Evolutionary conservation across 64 coral and sea anemone species (phyloP).

Genomic region (Montipora sp.): DNA sequence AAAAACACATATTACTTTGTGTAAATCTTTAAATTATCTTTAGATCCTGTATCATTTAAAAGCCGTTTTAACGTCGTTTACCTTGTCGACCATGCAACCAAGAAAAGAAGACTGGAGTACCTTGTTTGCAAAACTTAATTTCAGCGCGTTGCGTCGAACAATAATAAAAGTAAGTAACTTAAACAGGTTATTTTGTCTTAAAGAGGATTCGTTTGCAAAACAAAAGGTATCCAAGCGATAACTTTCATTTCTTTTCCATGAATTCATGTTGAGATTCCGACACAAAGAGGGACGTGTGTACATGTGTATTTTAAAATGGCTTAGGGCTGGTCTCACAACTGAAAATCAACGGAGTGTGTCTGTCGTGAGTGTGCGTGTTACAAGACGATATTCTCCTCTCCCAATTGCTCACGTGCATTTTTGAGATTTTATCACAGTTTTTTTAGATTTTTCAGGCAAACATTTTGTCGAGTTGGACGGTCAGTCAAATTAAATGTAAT

Average conservation of each 20-base stretch:
- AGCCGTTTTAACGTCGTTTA: background rate
- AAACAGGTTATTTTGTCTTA: slow-evolving; percentile 52
- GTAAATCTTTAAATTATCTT: slow-evolving; percentile 16
- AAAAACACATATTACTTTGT: slow-evolving; percentile 15
- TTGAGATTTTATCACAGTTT: too few relatives aligned
- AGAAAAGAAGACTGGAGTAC: background rate
- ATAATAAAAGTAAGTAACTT: background rate
- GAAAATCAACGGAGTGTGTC: too few relatives aligned
- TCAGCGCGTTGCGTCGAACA: background rate
- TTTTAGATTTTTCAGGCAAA: too few relatives aligned
- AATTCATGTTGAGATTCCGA: slow-evolving; percentile 15
- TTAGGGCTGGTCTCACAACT: too few relatives aligned
- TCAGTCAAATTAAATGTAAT: too few relatives aligned
- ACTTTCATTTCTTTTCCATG: slow-evolving; percentile 49
- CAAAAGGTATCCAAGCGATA: slow-evolving; percentile 22
- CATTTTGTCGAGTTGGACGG: too few relatives aligned
- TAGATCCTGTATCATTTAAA: background rate
- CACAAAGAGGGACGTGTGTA: background rate
- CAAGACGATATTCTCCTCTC: too few relatives aligned
- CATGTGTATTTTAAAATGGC: background rate
- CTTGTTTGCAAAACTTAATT: too few relatives aligned
- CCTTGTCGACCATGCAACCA: background rate
- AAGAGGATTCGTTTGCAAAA: slow-evolving; percentile 23
- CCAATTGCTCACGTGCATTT: too few relatives aligned
- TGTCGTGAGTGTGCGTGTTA: too few relatives aligned